Percentiles rank a stretch among this genome's conserved stretches.
phyloP scores from a whole-genome alignment of 2,888 invertebrate genomes.

The Pegoplata infirma region DNA sequence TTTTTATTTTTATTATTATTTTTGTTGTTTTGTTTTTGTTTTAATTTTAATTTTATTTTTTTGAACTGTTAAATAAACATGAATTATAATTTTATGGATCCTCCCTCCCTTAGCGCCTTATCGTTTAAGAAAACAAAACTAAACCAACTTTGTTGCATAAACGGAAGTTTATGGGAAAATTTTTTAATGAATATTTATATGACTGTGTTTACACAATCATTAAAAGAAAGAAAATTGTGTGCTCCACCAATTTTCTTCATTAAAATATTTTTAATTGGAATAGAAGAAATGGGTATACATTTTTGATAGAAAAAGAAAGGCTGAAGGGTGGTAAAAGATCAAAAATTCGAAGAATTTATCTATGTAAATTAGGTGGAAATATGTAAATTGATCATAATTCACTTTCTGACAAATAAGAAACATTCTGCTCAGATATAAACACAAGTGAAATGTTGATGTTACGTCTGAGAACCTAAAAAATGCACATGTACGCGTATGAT shows the following conservation, averaged over 20 bases:
- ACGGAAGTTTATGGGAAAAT: constrained; percentile 34
- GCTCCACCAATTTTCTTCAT: not conserved
- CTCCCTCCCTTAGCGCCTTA: no score
- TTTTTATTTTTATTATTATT: constrained; percentile 30
- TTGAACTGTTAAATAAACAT: constrained; percentile 18
- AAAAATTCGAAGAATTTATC: no score
- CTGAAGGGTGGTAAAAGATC: no score
- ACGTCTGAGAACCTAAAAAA: no score
- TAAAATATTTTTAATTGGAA: not conserved
- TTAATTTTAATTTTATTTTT: not conserved
- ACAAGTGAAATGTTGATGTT: no score
- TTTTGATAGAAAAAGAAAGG: no score
- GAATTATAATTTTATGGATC: constrained; percentile 45
- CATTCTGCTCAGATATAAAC: no score
- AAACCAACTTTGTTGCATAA: constrained; percentile 16
- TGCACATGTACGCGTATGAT: no score
- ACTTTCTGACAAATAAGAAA: no score
- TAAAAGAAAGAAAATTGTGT: not conserved
- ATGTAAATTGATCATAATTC: no score
- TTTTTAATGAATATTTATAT: constrained; percentile 56
- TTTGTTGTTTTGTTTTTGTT: constrained; percentile 16
- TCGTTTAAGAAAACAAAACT: constrained; percentile 3
- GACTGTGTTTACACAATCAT: not conserved
- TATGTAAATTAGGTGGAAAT: no score
- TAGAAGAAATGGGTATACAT: no score